phyloP scores from a whole-genome alignment of 2,113 vertebrate genomes.

The Alligator mississippiensis region DNA sequence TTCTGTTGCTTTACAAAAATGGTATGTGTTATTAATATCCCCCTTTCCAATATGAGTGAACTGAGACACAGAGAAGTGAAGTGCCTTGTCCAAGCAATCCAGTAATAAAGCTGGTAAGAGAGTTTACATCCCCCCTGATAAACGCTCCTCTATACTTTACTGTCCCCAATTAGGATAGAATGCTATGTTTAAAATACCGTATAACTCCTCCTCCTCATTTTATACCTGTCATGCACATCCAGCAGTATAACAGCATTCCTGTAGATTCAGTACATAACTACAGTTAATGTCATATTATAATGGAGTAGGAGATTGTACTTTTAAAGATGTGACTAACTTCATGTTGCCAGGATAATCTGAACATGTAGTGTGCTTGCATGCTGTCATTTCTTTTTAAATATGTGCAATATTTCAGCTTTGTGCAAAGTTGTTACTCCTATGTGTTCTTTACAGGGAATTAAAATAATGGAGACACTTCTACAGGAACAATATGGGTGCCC shows the following conservation, averaged over 20 bases:
- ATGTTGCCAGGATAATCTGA: background rate
- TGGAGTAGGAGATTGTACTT: background rate
- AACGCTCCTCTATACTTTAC: background rate
- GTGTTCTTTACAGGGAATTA: slow-evolving; percentile 73
- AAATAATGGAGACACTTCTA: slow-evolving; percentile 79
- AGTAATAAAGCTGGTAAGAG: background rate
- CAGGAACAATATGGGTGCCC: slow-evolving; percentile 75
- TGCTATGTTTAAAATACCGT: background rate
- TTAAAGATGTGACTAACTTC: no score
- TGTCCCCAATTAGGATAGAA: background rate
- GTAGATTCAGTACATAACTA: accelerated
- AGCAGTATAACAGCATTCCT: background rate
- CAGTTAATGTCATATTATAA: background rate
- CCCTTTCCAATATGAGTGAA: accelerated
- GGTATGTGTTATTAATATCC: background rate
- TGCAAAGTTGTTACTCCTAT: background rate
- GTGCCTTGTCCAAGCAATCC: background rate
- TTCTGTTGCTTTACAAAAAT: background rate
- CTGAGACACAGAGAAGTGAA: background rate
- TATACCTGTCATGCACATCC: no score
- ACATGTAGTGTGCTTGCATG: background rate
- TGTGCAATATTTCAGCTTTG: background rate
- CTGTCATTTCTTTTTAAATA: background rate
- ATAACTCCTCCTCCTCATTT: background rate
- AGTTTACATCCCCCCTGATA: background rate